Percentiles rank a stretch among this genome's conserved stretches.
Evolutionary conservation across 2,113 vertebrate species (phyloP).

Genomic region (Xenopus laevis): DNA sequence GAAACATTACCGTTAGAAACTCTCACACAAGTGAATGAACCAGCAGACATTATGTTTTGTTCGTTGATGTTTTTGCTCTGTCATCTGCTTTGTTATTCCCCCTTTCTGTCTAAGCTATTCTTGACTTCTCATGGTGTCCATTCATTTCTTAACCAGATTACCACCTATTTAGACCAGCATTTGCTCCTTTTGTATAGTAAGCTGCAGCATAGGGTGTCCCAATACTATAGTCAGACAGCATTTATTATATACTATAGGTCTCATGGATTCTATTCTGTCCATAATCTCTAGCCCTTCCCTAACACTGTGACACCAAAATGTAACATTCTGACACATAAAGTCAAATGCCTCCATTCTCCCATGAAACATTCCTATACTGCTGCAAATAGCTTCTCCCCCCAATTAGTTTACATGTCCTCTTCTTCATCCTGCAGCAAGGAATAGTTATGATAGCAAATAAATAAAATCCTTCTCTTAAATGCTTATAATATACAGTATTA

Average conservation of each 20-base stretch:
- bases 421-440: too few species aligned
- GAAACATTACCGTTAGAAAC: neutral
- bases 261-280: neutral
- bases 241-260: neutral
- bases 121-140: neutral
- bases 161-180: neutral
- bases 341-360: too few species aligned
- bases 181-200: neutral
- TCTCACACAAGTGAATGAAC: neutral
- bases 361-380: too few species aligned
- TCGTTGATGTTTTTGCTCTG: neutral
- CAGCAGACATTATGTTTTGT: neutral
- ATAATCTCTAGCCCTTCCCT: neutral
- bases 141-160: neutral
- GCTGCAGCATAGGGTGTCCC: neutral
- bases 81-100: conserved; percentile 1
- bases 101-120: neutral
- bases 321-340: too few species aligned
- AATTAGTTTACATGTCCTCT: too few species aligned
- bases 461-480: too few species aligned
- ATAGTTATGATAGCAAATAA: too few species aligned
- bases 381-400: too few species aligned
- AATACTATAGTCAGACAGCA: neutral
- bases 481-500: too few species aligned
- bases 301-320: too few species aligned